A percentile compares a stretch with the other conserved stretches of the same genome.
Evolutionary conservation across 2,888 invertebrate genomes (phyloP).

Genomic region (Stenchaetothrips biformis): DNA sequence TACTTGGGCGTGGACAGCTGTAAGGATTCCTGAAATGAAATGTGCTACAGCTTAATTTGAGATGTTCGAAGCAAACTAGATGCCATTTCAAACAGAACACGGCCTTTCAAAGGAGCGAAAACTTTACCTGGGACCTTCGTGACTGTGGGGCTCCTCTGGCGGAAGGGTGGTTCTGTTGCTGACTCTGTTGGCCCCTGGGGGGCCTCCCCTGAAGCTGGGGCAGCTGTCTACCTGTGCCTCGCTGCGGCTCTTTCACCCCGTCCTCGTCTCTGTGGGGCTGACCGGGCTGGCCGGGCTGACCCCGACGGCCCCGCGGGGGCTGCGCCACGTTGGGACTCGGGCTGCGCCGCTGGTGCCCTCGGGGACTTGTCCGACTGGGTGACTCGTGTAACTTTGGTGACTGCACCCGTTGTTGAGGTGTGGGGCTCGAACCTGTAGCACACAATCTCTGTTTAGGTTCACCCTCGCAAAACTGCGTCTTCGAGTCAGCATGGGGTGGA

Average conservation of each 20-base stretch:
- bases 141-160: not conserved
- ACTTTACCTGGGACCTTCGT: not conserved
- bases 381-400: not conserved
- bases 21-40: constrained; percentile 16
- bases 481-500: not conserved
- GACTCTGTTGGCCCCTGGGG: not conserved
- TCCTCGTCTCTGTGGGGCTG: not conserved
- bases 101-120: not conserved
- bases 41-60: not conserved
- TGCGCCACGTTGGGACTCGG: not conserved
- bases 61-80: not conserved
- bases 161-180: not conserved
- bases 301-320: not conserved
- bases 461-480: not conserved
- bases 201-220: not conserved
- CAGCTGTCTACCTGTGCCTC: not conserved
- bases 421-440: not conserved
- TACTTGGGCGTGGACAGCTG: constrained; percentile 42
- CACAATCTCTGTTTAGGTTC: not conserved
- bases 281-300: not conserved
- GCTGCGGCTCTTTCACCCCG: not conserved
- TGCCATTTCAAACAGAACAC: not conserved
- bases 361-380: not conserved
- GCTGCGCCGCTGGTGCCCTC: not conserved
- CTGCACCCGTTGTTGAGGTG: not conserved